phyloP scores from a whole-genome alignment of 2,797 vertebrate genomes.

The Galaxias olidus region DNA sequence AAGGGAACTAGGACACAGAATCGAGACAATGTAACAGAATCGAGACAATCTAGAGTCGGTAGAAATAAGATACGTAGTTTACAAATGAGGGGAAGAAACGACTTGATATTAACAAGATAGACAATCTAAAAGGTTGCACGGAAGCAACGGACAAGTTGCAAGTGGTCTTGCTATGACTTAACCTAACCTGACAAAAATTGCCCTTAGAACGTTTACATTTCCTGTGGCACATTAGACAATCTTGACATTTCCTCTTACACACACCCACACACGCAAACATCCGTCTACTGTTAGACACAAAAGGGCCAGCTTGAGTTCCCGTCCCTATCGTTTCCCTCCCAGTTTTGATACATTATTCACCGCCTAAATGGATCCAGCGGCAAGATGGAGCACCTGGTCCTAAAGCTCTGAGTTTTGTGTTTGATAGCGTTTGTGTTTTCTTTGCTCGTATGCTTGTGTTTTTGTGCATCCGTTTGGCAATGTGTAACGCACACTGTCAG shows the following conservation, averaged over 20 bases:
- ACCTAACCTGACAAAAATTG: conserved; percentile 12
- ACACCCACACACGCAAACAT: background rate
- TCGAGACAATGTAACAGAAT: too few species aligned
- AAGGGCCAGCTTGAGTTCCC: background rate
- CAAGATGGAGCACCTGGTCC: background rate
- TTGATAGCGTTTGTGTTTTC: background rate
- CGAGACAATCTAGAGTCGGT: too few species aligned
- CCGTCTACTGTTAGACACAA: background rate
- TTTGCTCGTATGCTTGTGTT: conserved; percentile 5
- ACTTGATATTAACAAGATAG: too few species aligned
- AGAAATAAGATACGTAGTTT: too few species aligned
- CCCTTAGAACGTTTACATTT: conserved; percentile 28
- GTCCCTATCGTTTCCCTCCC: background rate
- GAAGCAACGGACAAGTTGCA: conserved; percentile 10
- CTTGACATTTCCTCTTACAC: conserved; percentile 31
- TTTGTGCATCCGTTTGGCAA: conserved; percentile 11
- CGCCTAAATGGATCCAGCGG: conserved; percentile 2
- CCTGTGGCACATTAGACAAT: conserved; percentile 23
- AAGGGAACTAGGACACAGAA: too few species aligned
- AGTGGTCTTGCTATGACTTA: conserved; percentile 22
- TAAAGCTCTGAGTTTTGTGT: background rate
- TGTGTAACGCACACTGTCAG: conserved; percentile 10
- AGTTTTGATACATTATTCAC: conserved; percentile 11
- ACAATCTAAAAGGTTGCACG: conserved; percentile 18
- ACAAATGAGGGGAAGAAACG: too few species aligned